A percentile compares a stretch with the other conserved stretches of the same genome.
These are phyloP conservation scores for Anastrepha ludens DNA, from an alignment of 1,140 invertebrate genomes.

Conservation along the genomic window DNA sequence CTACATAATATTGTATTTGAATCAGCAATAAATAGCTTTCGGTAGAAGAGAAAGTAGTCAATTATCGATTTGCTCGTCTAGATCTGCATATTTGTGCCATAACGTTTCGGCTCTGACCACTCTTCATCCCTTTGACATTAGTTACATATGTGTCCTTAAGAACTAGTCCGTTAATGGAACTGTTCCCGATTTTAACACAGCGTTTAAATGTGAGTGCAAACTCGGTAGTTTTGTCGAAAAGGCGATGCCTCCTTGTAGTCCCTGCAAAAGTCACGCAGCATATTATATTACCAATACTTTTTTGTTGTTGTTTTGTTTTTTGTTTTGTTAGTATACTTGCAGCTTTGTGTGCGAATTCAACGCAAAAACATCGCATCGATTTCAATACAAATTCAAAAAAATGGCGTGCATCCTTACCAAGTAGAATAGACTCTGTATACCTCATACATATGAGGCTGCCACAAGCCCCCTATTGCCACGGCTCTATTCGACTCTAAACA, in stretches of 20 bases:
- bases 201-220: not conserved
- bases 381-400: not conserved
- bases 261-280: slow-evolving; percentile 13
- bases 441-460: not conserved
- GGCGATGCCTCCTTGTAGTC: not conserved
- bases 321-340: slow-evolving; percentile 21
- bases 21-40: too few relatives aligned
- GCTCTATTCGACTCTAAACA: not conserved
- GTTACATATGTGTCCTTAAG: too few relatives aligned
- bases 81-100: too few relatives aligned
- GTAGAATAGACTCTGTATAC: too few relatives aligned
- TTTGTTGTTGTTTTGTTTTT: not conserved
- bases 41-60: too few relatives aligned
- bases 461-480: not conserved
- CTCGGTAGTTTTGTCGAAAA: not conserved
- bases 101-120: too few relatives aligned
- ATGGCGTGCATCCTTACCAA: not conserved
- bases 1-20: too few relatives aligned
- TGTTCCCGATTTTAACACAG: not conserved
- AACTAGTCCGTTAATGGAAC: too few relatives aligned
- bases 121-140: too few relatives aligned
- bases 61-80: too few relatives aligned
- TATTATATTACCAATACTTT: slow-evolving; percentile 7
- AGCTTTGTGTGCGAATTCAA: slow-evolving; percentile 45
- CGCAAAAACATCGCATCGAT: slow-evolving; percentile 44